Conservation (phyloP, 2,797 vertebrate genomes). For the Periparus ater region DNA sequence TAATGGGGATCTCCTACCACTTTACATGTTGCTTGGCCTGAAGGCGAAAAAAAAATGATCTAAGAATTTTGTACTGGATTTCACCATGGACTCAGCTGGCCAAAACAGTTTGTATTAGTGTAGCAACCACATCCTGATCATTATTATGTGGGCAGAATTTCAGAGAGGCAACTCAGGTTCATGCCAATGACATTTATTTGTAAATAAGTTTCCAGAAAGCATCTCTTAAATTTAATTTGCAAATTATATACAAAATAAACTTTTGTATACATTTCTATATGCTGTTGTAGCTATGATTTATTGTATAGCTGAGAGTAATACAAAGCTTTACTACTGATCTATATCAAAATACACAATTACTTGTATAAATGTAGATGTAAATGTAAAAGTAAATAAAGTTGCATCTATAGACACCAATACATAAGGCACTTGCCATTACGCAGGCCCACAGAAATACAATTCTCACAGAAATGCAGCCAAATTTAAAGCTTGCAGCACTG, state of each 20-base stretch:
- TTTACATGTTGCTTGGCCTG: slow-evolving; percentile 68
- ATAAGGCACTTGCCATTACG: background rate
- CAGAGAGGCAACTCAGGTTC: background rate
- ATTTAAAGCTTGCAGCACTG: background rate
- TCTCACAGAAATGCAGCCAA: background rate
- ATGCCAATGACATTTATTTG: background rate
- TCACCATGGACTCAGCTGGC: background rate
- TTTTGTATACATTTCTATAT: background rate
- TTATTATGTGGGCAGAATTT: background rate
- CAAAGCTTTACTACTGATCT: background rate
- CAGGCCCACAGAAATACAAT: background rate
- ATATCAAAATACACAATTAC: background rate
- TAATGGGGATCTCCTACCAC: slow-evolving; percentile 73
- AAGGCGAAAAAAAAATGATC: background rate
- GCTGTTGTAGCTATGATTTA: background rate
- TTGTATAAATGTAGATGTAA: background rate
- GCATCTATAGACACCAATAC: background rate
- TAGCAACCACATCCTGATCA: background rate
- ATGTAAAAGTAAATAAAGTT: background rate
- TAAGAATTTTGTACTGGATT: background rate
- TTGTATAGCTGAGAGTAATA: background rate
- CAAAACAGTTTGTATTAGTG: background rate
- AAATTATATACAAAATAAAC: background rate
- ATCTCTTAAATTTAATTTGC: background rate
- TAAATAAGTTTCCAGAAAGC: background rate